Conservation (phyloP, 1,140 invertebrate species). For the Heliconius hermathena region DNA sequence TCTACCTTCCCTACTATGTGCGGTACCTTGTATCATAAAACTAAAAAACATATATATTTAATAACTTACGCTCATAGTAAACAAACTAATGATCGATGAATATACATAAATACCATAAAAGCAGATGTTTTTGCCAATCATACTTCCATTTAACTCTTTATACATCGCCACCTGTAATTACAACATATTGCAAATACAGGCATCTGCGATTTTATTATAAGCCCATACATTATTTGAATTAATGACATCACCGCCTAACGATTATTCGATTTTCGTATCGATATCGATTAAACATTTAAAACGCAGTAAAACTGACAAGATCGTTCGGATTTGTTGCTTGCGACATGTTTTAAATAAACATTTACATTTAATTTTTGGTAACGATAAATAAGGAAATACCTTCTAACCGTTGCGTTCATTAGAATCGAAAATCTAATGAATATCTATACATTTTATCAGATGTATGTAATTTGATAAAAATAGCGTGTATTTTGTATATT, state of each 20-base stretch:
- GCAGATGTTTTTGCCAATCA: slow-evolving; percentile 36
- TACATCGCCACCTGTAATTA: slow-evolving; percentile 27
- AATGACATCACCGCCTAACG: neutral
- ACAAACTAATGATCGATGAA: slow-evolving; percentile 21
- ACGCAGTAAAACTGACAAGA: slow-evolving; percentile 21
- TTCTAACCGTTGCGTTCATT: neutral
- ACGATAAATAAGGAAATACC: slow-evolving; percentile 4
- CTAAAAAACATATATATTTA: neutral
- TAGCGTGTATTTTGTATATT: neutral
- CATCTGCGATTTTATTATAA: slow-evolving; percentile 36
- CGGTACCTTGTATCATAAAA: no score
- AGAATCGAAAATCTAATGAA: neutral
- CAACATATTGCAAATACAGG: slow-evolving; percentile 29
- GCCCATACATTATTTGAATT: slow-evolving; percentile 16
- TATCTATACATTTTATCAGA: neutral
- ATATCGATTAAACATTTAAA: slow-evolving; percentile 33
- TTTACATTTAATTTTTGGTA: slow-evolving; percentile 18
- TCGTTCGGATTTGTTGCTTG: neutral
- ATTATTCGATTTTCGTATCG: slow-evolving; percentile 12
- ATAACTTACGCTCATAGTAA: neutral
- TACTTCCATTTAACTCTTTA: slow-evolving; percentile 10
- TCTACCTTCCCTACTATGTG: no score
- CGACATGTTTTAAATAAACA: slow-evolving; percentile 7
- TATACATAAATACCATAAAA: slow-evolving; percentile 8
- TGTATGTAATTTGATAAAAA: slow-evolving; percentile 9